These are phyloP conservation scores for Danionella dracula DNA, from an alignment of 2,797 vertebrate genomes.

Conservation along the genomic window DNA sequence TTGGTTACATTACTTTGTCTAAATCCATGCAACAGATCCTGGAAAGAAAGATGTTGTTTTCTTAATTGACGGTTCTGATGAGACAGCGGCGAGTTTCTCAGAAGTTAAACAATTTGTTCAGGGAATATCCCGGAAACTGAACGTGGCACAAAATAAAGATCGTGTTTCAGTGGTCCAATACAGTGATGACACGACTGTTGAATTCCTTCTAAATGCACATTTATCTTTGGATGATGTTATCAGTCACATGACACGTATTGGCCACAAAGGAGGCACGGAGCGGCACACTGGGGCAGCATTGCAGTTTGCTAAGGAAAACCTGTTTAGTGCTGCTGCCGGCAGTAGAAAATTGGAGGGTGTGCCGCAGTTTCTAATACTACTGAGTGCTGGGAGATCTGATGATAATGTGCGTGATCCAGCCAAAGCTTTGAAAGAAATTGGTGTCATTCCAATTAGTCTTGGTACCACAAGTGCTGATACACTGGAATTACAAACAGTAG, in stretches of 20 bases:
- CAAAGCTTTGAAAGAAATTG: constrained; percentile 60
- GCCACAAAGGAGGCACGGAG: constrained; percentile 65
- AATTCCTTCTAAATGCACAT: constrained; percentile 62
- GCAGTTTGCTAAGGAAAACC: constrained; percentile 57
- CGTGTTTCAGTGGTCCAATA: constrained; percentile 66
- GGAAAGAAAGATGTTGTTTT: constrained; percentile 67
- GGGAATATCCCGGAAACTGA: constrained; percentile 53
- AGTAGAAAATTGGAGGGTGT: constrained; percentile 64
- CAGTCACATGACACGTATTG: constrained; percentile 54
- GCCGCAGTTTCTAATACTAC: constrained; percentile 68
- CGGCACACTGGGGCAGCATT: constrained; percentile 68
- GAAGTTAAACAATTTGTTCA: constrained; percentile 66
- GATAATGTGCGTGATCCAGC: constrained; percentile 67
- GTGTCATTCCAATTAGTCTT: constrained; percentile 62
- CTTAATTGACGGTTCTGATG: constrained; percentile 70
- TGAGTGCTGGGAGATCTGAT: constrained; percentile 65
- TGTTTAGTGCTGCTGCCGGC: constrained; percentile 61
- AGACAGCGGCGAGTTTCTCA: constrained; percentile 57
- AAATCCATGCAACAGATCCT: constrained; percentile 53
- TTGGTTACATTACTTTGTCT: neutral
- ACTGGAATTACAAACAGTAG: constrained; percentile 72
- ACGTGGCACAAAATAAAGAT: constrained; percentile 55
- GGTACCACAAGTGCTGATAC: constrained; percentile 68
- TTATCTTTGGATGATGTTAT: constrained; percentile 53
- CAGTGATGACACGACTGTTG: constrained; percentile 56